Evolutionary conservation across 2,888 invertebrate genomes (phyloP).

Genomic region (Adelphocoris suturalis): DNA sequence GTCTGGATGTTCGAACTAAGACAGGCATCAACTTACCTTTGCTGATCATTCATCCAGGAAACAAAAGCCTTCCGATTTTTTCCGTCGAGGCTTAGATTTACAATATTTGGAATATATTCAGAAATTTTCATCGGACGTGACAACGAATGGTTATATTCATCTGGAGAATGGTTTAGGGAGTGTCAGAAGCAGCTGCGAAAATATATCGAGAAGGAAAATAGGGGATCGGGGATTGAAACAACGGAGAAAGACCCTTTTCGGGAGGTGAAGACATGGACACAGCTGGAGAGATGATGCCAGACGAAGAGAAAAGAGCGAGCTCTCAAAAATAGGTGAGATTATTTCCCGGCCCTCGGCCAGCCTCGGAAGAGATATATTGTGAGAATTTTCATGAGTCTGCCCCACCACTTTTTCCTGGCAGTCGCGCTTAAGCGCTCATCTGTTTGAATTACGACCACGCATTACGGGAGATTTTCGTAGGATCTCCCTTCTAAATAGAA

Average conservation of each 20-base stretch:
- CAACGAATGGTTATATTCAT: background rate
- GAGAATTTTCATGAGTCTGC: constrained; percentile 63
- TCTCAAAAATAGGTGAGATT: constrained; percentile 17
- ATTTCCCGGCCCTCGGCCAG: background rate
- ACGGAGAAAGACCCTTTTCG: background rate
- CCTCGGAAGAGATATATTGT: constrained; percentile 40
- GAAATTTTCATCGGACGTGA: too few species aligned
- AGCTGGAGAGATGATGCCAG: background rate
- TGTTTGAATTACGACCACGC: constrained; percentile 25
- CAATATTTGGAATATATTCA: too few species aligned
- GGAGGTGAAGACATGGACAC: background rate
- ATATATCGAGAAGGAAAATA: background rate
- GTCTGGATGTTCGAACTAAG: too few species aligned
- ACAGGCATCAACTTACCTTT: too few species aligned
- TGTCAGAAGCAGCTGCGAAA: background rate
- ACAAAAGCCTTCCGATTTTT: too few species aligned
- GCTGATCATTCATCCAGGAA: too few species aligned
- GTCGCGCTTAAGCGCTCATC: constrained; percentile 32
- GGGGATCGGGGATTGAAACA: background rate
- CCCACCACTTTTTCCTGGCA: background rate
- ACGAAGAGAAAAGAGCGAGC: background rate
- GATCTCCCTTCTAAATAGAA: background rate
- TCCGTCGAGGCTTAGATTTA: too few species aligned
- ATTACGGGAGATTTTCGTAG: constrained; percentile 15
- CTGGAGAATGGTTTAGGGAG: background rate